A percentile compares a stretch with the other conserved stretches of the same genome.
Conservation (phyloP, 2,113 vertebrate genomes). For the Leiothrix lutea region DNA sequence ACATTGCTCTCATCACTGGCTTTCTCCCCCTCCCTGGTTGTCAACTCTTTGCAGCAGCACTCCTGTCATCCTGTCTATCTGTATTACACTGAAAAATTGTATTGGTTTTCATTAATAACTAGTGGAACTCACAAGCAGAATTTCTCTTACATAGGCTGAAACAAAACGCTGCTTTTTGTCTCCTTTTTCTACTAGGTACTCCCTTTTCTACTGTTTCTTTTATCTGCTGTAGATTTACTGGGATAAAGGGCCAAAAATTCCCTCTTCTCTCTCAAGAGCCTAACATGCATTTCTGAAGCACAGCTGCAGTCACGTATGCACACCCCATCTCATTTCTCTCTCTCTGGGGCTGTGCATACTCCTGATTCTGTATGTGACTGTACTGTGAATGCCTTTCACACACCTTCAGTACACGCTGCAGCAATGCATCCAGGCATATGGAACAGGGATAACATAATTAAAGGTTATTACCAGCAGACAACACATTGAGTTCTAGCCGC, state of each 20-base stretch:
- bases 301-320: background rate
- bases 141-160: background rate
- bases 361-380: background rate
- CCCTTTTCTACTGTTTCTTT: background rate
- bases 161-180: background rate
- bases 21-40: background rate
- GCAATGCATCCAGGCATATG: background rate
- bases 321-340: background rate
- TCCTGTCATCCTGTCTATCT: background rate
- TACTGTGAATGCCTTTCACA: background rate
- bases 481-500: background rate
- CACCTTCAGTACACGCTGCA: background rate
- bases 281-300: background rate
- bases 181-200: background rate
- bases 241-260: background rate
- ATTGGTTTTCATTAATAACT: background rate
- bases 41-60: background rate
- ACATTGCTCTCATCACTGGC: background rate
- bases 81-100: background rate
- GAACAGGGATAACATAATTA: background rate
- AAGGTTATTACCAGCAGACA: background rate
- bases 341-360: background rate
- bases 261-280: background rate
- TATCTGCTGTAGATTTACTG: background rate
- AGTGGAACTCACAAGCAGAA: background rate